Evolutionary conservation across 2,888 invertebrate species (phyloP).

Genomic region (Tinea semifulvella): DNA sequence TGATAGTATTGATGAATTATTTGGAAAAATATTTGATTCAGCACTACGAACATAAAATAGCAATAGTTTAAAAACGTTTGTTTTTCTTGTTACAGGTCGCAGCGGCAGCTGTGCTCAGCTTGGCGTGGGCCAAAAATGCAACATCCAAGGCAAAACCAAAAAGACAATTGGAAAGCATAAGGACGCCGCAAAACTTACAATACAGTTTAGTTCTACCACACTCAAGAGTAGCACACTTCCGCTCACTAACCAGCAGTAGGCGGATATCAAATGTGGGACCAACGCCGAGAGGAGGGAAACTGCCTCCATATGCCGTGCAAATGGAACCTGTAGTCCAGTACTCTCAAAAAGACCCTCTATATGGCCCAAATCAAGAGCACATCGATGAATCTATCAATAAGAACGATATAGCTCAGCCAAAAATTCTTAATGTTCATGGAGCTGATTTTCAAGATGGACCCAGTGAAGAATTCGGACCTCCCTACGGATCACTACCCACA

Average conservation of each 20-base stretch:
- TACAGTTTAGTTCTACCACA: constrained; percentile 68
- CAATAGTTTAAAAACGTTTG: too few species aligned
- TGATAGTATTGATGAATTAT: too few species aligned
- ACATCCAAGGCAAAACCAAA: constrained; percentile 61
- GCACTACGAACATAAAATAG: too few species aligned
- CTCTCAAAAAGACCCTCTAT: constrained; percentile 81
- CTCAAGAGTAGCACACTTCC: constrained; percentile 60
- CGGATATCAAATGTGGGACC: constrained; percentile 59
- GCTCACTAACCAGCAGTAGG: constrained; percentile 58
- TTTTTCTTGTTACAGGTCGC: constrained; percentile 61
- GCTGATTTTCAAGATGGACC: constrained; percentile 42
- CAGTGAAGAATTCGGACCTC: constrained; percentile 56
- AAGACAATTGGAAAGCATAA: constrained; percentile 60
- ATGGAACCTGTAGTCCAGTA: constrained; percentile 84
- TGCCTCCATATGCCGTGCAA: constrained; percentile 79
- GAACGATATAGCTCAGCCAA: constrained; percentile 58
- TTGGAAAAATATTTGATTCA: too few species aligned
- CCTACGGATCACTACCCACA: constrained; percentile 48
- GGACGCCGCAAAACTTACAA: constrained; percentile 67
- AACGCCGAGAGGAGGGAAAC: constrained; percentile 49
- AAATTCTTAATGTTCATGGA: constrained; percentile 47
- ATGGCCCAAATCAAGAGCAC: constrained; percentile 66
- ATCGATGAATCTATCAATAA: constrained; percentile 50
- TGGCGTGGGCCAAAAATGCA: constrained; percentile 55
- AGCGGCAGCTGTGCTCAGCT: constrained; percentile 63